Percentiles rank a stretch among this genome's conserved stretches.
phyloP scores from a whole-genome alignment of 2,113 vertebrate species.

The Alces alces region DNA sequence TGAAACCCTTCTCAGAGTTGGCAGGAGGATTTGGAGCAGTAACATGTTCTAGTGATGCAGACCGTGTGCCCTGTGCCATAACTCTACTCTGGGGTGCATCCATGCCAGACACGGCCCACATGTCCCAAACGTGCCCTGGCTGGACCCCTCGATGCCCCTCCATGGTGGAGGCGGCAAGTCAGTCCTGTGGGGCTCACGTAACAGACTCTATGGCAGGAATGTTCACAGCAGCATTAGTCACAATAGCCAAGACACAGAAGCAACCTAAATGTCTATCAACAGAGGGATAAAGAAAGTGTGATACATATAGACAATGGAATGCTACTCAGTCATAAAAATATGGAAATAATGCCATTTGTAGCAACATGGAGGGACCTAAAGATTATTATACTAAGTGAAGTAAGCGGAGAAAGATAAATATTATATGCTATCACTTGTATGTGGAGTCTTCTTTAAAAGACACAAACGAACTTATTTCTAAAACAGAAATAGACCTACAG shows the following conservation, averaged over 20 bases:
- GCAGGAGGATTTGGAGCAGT: not conserved
- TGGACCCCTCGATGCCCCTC: fast-evolving
- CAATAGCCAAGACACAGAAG: not conserved
- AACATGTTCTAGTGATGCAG: fast-evolving
- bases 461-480: not conserved
- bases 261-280: not conserved
- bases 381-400: not conserved
- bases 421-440: not conserved
- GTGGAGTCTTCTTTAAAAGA: not conserved
- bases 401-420: not conserved
- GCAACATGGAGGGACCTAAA: not conserved
- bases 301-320: not conserved
- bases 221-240: not conserved
- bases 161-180: fast-evolving
- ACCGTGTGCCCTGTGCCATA: not conserved
- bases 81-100: fast-evolving
- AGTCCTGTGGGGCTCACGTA: fast-evolving
- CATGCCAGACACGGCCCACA: fast-evolving
- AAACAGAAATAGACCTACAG: not conserved
- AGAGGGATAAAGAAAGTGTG: not conserved
- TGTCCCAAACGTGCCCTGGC: not conserved
- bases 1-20: not conserved
- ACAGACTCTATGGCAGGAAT: fast-evolving
- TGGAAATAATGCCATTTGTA: not conserved
- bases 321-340: not conserved